phyloP scores from a whole-genome alignment of 2,888 invertebrate species.

The Steinernema hermaphroditum region DNA sequence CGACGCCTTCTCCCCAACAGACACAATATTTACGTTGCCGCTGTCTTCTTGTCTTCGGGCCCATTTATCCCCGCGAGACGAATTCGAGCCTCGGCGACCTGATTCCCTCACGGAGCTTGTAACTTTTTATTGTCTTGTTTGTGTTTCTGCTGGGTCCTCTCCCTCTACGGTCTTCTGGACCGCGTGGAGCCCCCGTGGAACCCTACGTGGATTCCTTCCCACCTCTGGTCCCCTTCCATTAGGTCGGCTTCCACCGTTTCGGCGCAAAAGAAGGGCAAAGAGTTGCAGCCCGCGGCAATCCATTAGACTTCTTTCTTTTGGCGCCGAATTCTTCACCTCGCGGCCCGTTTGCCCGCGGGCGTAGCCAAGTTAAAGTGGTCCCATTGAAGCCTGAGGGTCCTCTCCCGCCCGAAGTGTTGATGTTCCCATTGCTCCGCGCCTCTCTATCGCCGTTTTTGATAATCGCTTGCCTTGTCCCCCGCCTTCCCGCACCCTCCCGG shows the following conservation, averaged over 20 bases:
- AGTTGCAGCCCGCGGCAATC: conserved; percentile 23
- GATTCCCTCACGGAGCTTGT: not conserved
- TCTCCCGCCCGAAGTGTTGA: conserved; percentile 24
- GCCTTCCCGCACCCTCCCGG: not conserved
- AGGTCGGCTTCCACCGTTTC: not conserved
- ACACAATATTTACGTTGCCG: conserved; percentile 23
- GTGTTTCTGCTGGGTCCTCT: not conserved
- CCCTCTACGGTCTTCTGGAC: not conserved
- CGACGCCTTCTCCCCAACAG: conserved; percentile 4
- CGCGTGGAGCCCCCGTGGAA: not conserved
- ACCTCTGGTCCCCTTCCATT: no score
- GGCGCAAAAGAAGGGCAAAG: not conserved
- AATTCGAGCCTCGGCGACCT: not conserved
- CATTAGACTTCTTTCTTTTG: conserved; percentile 20
- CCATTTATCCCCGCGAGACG: conserved; percentile 23
- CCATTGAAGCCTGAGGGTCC: conserved; percentile 8
- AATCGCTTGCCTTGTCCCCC: not conserved
- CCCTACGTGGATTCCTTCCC: no score
- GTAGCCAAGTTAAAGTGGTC: not conserved
- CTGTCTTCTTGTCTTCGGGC: not conserved
- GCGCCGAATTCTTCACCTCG: conserved; percentile 24
- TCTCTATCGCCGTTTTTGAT: conserved; percentile 3
- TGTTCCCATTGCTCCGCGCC: not conserved
- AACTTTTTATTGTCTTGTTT: conserved; percentile 11
- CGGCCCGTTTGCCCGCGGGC: not conserved